Conservation (phyloP, 2,113 vertebrate genomes). For the Peromyscus maniculatus region DNA sequence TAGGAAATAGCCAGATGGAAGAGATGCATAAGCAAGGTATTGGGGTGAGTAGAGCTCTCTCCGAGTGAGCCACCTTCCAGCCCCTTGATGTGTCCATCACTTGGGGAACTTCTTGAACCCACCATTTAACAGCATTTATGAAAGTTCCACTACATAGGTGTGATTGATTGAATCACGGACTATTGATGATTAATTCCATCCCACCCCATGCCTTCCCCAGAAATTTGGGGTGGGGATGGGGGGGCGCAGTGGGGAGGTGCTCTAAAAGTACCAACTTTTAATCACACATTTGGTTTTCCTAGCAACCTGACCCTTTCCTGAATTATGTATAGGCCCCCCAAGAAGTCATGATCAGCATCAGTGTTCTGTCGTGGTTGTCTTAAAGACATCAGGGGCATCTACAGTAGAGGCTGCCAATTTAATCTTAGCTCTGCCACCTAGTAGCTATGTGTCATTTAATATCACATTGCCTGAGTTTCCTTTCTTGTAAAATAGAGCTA, state of each 20-base stretch:
- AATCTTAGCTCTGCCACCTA: not conserved
- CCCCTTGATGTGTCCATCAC: fast-evolving
- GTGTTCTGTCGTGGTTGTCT: not conserved
- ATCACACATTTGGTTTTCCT: not conserved
- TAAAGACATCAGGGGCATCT: not conserved
- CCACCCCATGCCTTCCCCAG: not conserved
- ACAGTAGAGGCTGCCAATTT: not conserved
- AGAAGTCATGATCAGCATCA: not conserved
- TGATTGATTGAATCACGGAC: not conserved
- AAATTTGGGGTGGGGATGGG: not conserved
- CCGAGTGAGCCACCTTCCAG: not conserved
- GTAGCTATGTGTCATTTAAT: not conserved
- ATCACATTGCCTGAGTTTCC: not conserved
- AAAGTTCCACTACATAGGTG: not conserved
- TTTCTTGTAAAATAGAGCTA: not conserved
- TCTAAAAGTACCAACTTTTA: not conserved
- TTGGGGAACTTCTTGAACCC: not conserved
- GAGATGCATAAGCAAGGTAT: not conserved
- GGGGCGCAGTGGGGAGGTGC: fast-evolving
- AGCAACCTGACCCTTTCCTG: not conserved
- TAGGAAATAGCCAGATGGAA: not conserved
- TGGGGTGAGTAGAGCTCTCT: not conserved
- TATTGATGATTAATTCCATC: not conserved
- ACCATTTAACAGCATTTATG: not conserved
- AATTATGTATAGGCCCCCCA: not conserved